phyloP scores from a whole-genome alignment of 64 coral and sea anemone species.

The Montipora efflorescens region DNA sequence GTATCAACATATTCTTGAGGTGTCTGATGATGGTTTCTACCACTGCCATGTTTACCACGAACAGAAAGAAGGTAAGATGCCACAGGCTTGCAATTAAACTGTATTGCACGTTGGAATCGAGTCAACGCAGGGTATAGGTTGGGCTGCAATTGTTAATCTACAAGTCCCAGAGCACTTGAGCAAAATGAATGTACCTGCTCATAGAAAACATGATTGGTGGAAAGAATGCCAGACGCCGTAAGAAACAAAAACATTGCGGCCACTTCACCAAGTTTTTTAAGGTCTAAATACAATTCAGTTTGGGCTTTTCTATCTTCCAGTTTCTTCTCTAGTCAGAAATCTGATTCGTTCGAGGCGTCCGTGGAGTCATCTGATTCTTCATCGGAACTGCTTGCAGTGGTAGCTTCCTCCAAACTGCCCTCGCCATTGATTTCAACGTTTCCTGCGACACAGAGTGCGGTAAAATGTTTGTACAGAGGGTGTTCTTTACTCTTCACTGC shows the following conservation, averaged over 20 bases:
- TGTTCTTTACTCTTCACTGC: background rate
- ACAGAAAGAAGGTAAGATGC: slow-evolving; percentile 56
- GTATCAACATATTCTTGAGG: slow-evolving; percentile 29
- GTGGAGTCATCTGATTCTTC: slow-evolving; percentile 25
- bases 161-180: slow-evolving; percentile 45
- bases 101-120: slow-evolving; percentile 43
- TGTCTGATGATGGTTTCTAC: slow-evolving; percentile 30
- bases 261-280: slow-evolving; percentile 58
- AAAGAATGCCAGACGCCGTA: slow-evolving; percentile 32
- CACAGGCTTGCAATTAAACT: slow-evolving; percentile 54
- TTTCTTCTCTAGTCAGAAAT: slow-evolving; percentile 40
- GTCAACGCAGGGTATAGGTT: slow-evolving; percentile 18
- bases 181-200: slow-evolving; percentile 30
- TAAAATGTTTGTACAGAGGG: slow-evolving; percentile 28
- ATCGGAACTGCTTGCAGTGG: background rate
- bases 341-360: background rate
- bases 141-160: slow-evolving; percentile 9
- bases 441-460: slow-evolving; percentile 37
- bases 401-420: background rate
- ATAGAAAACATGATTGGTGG: slow-evolving; percentile 52
- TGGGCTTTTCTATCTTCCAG: background rate
- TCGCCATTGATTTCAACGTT: background rate
- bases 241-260: slow-evolving; percentile 62
- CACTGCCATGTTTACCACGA: slow-evolving; percentile 28
- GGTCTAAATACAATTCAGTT: slow-evolving; percentile 54